Evolutionary conservation across 2,113 vertebrate genomes (phyloP).

Genomic region (Ictalurus punctatus): DNA sequence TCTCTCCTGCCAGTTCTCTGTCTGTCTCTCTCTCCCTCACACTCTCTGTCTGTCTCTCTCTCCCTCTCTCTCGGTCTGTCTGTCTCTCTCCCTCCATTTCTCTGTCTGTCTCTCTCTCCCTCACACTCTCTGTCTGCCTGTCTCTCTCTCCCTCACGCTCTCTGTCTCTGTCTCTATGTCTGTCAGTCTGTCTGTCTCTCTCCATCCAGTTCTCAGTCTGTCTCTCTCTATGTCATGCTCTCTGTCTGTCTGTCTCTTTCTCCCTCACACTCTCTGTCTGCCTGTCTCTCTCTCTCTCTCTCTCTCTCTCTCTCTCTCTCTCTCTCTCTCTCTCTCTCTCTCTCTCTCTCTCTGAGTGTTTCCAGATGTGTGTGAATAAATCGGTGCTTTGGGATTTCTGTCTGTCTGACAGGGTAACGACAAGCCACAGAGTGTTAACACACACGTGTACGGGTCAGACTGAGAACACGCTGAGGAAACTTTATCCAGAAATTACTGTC

Average conservation of each 20-base stretch:
- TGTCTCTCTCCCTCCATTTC: neutral
- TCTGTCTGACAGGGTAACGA: constrained; percentile 48
- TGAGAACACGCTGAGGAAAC: neutral
- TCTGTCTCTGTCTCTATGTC: no score
- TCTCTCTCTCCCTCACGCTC: neutral
- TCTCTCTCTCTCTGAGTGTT: constrained; percentile 47
- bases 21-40: neutral
- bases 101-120: constrained; percentile 28
- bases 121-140: neutral
- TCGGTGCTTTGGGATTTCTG: constrained; percentile 40
- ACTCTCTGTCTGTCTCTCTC: neutral
- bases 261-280: no score
- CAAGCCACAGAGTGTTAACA: constrained; percentile 20
- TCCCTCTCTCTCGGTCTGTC: neutral
- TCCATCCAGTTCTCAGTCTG: neutral
- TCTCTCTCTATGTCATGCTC: neutral
- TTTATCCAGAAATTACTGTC: constrained; percentile 4
- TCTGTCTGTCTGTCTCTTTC: no score
- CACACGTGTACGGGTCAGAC: constrained; percentile 7
- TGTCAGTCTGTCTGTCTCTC: no score
- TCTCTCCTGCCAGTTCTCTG: neutral
- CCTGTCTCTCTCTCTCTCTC: neutral
- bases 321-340: constrained; percentile 19
- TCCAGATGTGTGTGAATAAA: constrained; percentile 57
- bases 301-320: neutral